These are phyloP conservation scores for Panzeria rudis DNA, from an alignment of 2,888 invertebrate genomes.

Conservation along the genomic window DNA sequence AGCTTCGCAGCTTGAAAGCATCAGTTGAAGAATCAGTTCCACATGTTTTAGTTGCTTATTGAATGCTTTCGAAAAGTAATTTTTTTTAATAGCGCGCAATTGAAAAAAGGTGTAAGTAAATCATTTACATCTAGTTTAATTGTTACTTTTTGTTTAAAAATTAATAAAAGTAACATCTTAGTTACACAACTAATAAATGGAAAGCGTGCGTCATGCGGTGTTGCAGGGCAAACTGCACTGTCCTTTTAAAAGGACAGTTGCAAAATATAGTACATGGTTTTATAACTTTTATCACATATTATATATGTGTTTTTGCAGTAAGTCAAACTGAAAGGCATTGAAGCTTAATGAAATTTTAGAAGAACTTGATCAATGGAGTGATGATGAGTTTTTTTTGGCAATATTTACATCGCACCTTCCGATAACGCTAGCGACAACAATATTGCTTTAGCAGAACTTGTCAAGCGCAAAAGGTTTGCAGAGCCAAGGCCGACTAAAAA, in stretches of 20 bases:
- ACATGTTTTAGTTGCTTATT: not conserved
- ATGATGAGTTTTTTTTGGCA: not conserved
- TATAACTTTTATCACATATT: not conserved
- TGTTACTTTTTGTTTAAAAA: not conserved
- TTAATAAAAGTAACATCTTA: not conserved
- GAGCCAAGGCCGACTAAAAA: not conserved
- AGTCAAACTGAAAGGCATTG: not conserved
- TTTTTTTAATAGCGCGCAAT: not conserved
- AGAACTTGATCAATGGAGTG: not conserved
- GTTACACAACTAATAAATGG: not conserved
- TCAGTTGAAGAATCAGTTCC: not conserved
- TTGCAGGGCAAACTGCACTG: not conserved
- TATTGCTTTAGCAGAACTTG: not conserved
- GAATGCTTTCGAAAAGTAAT: not conserved
- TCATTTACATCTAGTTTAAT: not conserved
- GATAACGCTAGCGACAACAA: constrained; percentile 1
- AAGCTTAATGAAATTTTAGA: not conserved
- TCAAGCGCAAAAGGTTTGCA: constrained; percentile 8
- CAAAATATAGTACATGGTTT: not conserved
- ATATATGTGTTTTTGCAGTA: not conserved
- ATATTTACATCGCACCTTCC: not conserved
- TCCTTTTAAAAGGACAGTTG: not conserved
- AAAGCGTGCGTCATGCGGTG: not conserved
- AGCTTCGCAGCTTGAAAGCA: not conserved
- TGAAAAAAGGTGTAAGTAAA: not conserved